A percentile compares a stretch with the other conserved stretches of the same genome.
phyloP scores from a whole-genome alignment of 2,797 vertebrate species.

The Vespertilio murinus region DNA sequence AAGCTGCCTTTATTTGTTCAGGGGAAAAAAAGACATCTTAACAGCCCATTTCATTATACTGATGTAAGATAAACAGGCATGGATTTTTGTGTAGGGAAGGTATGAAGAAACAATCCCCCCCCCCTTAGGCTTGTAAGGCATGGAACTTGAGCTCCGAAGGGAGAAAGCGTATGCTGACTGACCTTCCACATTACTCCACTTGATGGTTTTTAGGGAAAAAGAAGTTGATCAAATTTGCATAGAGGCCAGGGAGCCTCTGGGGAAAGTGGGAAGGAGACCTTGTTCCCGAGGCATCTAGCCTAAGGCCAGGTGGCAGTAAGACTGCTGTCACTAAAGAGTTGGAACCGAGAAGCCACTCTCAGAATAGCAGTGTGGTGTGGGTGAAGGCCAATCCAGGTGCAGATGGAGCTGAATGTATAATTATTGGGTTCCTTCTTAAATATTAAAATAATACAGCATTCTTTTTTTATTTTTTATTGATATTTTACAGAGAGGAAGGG shows the following conservation, averaged over 20 bases:
- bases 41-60: not conserved
- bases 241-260: not conserved
- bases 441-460: not conserved
- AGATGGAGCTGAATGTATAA: not conserved
- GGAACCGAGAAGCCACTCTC: not conserved
- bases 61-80: not conserved
- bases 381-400: not conserved
- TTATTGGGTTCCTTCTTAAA: not conserved
- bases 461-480: no score
- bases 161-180: not conserved
- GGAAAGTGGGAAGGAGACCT: not conserved
- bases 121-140: not conserved
- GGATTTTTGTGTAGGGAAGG: not conserved
- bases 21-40: not conserved
- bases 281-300: not conserved
- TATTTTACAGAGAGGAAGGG: no score
- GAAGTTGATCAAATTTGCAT: not conserved
- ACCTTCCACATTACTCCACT: not conserved
- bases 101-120: not conserved
- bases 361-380: not conserved
- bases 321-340: not conserved
- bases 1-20: conserved; percentile 11
- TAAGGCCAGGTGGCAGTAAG: not conserved
- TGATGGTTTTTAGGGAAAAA: not conserved
- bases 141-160: not conserved